phyloP scores from a whole-genome alignment of 2,113 vertebrate species.

The Carettochelys insculpta region DNA sequence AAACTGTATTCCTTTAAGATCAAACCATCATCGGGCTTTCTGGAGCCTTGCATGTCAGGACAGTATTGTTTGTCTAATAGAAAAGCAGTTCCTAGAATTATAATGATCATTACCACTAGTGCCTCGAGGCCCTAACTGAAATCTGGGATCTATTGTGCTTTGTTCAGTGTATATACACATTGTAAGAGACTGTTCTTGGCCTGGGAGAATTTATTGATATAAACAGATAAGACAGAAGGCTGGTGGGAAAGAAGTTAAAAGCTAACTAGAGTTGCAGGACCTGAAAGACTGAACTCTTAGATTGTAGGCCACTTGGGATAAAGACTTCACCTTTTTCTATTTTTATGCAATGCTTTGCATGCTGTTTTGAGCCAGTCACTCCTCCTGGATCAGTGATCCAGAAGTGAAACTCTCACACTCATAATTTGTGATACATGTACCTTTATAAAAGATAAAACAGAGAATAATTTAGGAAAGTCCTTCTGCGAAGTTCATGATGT shows the following conservation, averaged over 20 bases:
- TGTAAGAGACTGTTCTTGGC: not conserved
- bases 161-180: not conserved
- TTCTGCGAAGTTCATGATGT: not conserved
- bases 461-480: not conserved
- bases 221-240: not conserved
- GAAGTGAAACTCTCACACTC: not conserved
- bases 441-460: not conserved
- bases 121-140: not conserved
- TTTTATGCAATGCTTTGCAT: not conserved
- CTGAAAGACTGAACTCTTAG: not conserved
- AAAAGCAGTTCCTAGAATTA: not conserved
- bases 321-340: not conserved
- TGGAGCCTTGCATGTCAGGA: not conserved
- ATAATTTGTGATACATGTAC: not conserved
- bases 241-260: not conserved
- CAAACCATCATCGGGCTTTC: not conserved
- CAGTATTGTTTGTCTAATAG: not conserved
- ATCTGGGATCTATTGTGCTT: not conserved
- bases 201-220: not conserved
- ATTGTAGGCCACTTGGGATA: not conserved
- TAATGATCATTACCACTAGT: not conserved
- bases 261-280: not conserved
- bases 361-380: not conserved
- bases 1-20: not conserved
- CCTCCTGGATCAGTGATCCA: not conserved